Percentiles rank a stretch among this genome's conserved stretches.
These are phyloP conservation scores for Andrena minutula DNA, from an alignment of 2,888 invertebrate species.

Conservation along the genomic window DNA sequence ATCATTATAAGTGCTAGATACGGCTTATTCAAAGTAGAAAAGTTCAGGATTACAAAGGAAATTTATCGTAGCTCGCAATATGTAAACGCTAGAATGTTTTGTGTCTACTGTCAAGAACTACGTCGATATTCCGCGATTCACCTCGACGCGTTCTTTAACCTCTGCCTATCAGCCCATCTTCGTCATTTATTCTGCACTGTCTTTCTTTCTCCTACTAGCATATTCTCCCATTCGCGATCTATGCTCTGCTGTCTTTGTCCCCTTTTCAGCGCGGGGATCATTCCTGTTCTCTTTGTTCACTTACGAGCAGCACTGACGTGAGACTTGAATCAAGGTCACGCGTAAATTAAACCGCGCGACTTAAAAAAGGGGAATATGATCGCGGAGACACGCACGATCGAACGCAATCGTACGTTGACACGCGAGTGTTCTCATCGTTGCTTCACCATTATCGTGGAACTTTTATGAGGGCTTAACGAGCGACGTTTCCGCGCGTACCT, in stretches of 20 bases:
- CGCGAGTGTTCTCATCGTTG: background rate
- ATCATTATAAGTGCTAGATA: background rate
- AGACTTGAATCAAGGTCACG: slow-evolving; percentile 26
- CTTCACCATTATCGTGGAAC: background rate
- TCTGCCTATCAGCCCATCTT: slow-evolving; percentile 23
- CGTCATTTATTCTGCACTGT: slow-evolving; percentile 16
- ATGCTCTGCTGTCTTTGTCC: background rate
- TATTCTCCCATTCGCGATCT: slow-evolving; percentile 4
- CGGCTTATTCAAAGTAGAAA: background rate
- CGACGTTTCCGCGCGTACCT: background rate
- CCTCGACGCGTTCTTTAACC: slow-evolving; percentile 56
- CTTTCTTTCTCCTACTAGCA: background rate
- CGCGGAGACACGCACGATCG: slow-evolving; percentile 6
- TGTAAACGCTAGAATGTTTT: slow-evolving; percentile 6
- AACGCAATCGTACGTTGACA: slow-evolving; percentile 1
- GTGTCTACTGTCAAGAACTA: slow-evolving; percentile 11
- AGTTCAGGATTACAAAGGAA: background rate
- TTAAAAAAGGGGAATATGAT: slow-evolving; percentile 10
- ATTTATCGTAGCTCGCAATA: background rate
- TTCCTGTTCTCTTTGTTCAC: slow-evolving; percentile 1
- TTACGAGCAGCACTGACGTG: background rate
- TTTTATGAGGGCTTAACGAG: background rate
- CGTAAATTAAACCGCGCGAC: slow-evolving; percentile 8
- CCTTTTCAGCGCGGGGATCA: background rate
- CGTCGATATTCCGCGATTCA: slow-evolving; percentile 39